Evolutionary conservation across 1,140 invertebrate genomes (phyloP), one percentile per base, ranked within the genome.

Genomic region (Tetramorium simillimum): DNA sequence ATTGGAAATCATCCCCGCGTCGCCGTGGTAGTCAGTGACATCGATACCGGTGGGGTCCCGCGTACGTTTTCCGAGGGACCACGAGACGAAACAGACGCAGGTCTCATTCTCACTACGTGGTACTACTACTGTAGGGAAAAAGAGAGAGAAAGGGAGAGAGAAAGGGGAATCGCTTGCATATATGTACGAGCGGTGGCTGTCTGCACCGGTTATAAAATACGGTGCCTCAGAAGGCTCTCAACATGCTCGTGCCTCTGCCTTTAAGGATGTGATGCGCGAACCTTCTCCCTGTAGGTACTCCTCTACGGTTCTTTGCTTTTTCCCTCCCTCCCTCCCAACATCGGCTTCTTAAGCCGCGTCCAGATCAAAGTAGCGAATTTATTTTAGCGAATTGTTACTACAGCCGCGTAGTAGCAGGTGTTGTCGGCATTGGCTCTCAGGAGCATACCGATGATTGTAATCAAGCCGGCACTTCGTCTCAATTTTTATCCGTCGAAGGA

Each of bases 141-240:
- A 49, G 72, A 70, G 16, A 75, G 14, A 58, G 33, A 63, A 85
- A 76, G 18, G 75, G 16, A 9, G 58, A 60, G 40, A 14, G 24
- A 28, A 28, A 90, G n/a, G n/a, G n/a, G 89, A 53, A 88, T 58
- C 63, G 88, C 58, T 67, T 53, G 46, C 67, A 80, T 86, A 86
- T 77, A 75, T 84, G 82, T 77, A 73, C 70, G 40, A 69, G 88
- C 88, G 86, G 89, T 91, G 91, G 91, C 88, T 91, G 90, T 92
- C 91, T 91, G 88, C 91, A 91, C 88, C 86, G 90, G 91, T 92
- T 92, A 91, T 92, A 91, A 92, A 92, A 88, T 92, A 91, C 91
- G 86, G 81, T 90, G 82, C 89, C 80, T 91, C 67, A 75, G 69
- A 85, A 87, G 89, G 84, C 84, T 91, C 90, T 91, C 88, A 89